Base-by-base conservation (phyloP, 2,888 invertebrate species). In the Matsumyia berberina region DNA sequence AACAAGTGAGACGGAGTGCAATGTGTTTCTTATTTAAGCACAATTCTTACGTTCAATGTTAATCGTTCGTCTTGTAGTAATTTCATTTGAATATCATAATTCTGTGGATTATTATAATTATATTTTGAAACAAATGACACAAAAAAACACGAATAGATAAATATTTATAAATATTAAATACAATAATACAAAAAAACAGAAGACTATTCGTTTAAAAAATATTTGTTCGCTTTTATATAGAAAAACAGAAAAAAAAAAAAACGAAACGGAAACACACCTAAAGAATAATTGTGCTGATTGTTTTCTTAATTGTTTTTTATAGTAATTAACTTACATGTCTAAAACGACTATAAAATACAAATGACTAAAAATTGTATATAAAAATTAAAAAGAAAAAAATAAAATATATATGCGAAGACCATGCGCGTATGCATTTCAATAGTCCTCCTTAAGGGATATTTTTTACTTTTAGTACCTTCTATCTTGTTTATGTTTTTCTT, bases 261-360 rank as follows among this genome's bases (percentile, higher is more conserved):
- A 33, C 6, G 17, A 6, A 44, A 79, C n/a, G 49, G 49, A 69
- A 66, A 76, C 74, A 76, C 51, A 70, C 85, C 74, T 85, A 80
- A 79, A 70, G 24, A 39, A 74, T 85, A 80, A 76, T 85, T 85
- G 85, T 85, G 85, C 85, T 70, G 85, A 76, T 44, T 46, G 15
- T 69, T 49, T 60, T 62, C 33, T 51, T 42, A 49, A 44, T 51
- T 67, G 53, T 46, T 31, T 58, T 64, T 66, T 31, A 37, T 58
- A 69, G 31, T 77, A 8, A 33, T 55, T 53, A 17, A 64, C 85
- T 85, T 85, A 85, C 60, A 76, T 70, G 44, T 70, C 66, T 82
- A 82, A 70, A 85, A 70, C 74, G 69, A 80, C 74, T 85, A 85
- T 37, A 85, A 58, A 80, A 74, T 85, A 80, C 66, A 76, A 80